A percentile compares a stretch with the other conserved stretches of the same genome.
Conservation (phyloP, 2,888 invertebrate species). For the Tachina lurida region DNA sequence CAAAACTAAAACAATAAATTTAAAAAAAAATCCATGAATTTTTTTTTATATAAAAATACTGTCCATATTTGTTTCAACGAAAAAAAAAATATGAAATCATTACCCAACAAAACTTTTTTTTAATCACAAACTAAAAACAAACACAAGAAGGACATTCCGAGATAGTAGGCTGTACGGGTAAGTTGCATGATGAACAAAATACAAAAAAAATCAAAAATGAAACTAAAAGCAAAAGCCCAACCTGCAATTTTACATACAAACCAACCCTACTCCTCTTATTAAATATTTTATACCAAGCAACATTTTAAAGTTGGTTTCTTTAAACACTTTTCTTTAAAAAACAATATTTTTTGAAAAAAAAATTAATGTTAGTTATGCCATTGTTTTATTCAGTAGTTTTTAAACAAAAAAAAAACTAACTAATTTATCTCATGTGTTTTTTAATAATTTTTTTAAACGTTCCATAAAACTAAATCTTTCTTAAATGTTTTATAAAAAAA, state of each 20-base stretch:
- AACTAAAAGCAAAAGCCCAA: slow-evolving; percentile 61
- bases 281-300: slow-evolving; percentile 69
- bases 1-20: slow-evolving; percentile 4
- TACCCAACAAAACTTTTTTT: slow-evolving; percentile 65
- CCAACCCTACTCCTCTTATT: slow-evolving; percentile 67
- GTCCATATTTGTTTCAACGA: slow-evolving; percentile 24
- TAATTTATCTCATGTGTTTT: slow-evolving; percentile 49
- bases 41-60: slow-evolving; percentile 28
- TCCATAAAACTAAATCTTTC: slow-evolving; percentile 23
- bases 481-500: slow-evolving; percentile 57
- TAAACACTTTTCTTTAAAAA: slow-evolving; percentile 66
- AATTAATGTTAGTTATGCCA: slow-evolving; percentile 32
- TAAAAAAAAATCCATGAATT: slow-evolving; percentile 43
- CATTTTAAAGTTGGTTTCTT: slow-evolving; percentile 73
- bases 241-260: slow-evolving; percentile 65
- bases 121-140: slow-evolving; percentile 57
- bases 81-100: slow-evolving; percentile 49
- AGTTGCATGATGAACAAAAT: slow-evolving; percentile 82
- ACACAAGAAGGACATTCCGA: slow-evolving; percentile 91
- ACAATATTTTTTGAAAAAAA: slow-evolving; percentile 24
- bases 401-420: not conserved
- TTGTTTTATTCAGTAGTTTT: slow-evolving; percentile 52
- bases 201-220: slow-evolving; percentile 58
- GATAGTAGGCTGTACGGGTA: slow-evolving; percentile 94
- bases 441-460: slow-evolving; percentile 8